Percentiles rank a stretch among this genome's conserved stretches.
phyloP scores from a whole-genome alignment of 2,113 vertebrate species.

The Prolemur simus region DNA sequence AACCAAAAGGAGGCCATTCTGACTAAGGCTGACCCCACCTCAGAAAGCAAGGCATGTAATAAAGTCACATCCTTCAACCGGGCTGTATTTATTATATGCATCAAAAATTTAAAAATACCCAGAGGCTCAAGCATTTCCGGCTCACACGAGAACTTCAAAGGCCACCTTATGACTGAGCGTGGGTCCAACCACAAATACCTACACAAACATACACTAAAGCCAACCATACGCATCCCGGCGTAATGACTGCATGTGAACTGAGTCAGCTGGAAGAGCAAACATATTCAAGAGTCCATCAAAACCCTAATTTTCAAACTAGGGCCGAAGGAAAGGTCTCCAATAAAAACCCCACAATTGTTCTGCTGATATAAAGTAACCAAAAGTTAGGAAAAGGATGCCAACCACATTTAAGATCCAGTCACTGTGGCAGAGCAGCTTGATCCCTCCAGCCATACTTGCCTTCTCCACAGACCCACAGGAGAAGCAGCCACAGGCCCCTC shows the following conservation, averaged over 20 bases:
- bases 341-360: background rate
- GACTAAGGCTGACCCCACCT: background rate
- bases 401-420: background rate
- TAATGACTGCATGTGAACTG: background rate
- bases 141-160: background rate
- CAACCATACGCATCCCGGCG: background rate
- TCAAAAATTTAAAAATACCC: background rate
- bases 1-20: background rate
- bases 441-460: background rate
- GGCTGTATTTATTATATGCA: background rate
- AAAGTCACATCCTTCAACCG: background rate
- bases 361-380: background rate
- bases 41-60: background rate
- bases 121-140: background rate
- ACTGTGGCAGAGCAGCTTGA: background rate
- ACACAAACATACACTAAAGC: background rate
- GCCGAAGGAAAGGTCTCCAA: background rate
- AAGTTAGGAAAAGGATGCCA: background rate
- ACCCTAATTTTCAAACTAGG: background rate
- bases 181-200: background rate
- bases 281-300: background rate
- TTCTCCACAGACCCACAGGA: background rate
- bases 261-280: background rate
- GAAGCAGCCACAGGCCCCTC: background rate
- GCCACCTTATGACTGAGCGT: background rate